A percentile compares a stretch with the other conserved stretches of the same genome.
phyloP scores from a whole-genome alignment of 2,113 vertebrate genomes.

The Phasianus colchicus region DNA sequence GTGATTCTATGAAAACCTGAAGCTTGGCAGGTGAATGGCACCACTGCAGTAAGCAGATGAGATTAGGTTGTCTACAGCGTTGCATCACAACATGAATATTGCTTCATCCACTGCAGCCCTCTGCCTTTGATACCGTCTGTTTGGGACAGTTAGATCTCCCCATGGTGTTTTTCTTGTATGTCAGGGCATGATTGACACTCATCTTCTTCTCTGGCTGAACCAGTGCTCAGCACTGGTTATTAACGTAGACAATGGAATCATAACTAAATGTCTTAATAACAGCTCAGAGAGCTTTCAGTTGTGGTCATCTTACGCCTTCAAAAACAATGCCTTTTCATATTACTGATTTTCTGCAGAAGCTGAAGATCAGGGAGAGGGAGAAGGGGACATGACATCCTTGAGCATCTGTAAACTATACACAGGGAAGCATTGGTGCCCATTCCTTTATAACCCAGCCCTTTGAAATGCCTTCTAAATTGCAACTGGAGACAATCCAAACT shows the following conservation, averaged over 20 bases:
- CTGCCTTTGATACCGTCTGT: neutral
- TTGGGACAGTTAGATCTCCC: neutral
- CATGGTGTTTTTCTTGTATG: neutral
- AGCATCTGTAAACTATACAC: neutral
- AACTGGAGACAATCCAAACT: neutral
- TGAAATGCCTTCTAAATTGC: neutral
- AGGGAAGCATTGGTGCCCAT: neutral
- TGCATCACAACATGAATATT: neutral
- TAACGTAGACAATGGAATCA: accelerated
- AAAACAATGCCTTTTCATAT: neutral
- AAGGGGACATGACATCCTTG: neutral
- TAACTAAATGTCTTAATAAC: neutral
- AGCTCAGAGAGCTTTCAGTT: neutral
- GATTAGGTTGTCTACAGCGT: neutral
- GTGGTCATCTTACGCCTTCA: neutral
- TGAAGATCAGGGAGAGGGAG: neutral
- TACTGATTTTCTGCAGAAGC: neutral
- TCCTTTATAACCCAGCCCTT: neutral
- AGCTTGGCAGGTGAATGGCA: neutral
- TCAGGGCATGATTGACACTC: neutral
- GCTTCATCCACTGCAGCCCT: neutral
- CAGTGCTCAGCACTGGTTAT: neutral
- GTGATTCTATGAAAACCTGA: neutral
- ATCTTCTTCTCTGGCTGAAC: neutral
- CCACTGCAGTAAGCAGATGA: neutral